Base-by-base conservation (phyloP, 2,113 vertebrate genomes). In the Zapus hudsonius region DNA sequence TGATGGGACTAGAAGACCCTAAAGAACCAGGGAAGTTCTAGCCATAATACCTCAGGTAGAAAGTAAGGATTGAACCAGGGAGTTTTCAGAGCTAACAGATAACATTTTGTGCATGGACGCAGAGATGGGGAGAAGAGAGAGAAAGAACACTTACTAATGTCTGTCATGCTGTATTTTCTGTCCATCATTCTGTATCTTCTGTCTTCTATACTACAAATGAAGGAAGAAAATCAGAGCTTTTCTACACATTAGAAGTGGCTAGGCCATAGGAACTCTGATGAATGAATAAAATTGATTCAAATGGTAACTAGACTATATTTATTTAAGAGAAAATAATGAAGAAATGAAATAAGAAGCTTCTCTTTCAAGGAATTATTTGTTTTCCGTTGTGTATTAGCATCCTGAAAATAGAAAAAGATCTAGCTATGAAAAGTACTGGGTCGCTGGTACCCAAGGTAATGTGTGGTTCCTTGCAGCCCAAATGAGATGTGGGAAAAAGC, bases 291-390 rank as follows among this genome's bases (percentile, higher is more conserved):
- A 36, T 22, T 36, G 61, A 74, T 22, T 42, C 42, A 63, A 94
- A 92, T 47, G 22, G 17, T 47, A 1, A 52, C 23, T 75, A 6
- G 15, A 55, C 36, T 82, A 20, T 79, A 63, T 84, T 67, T 85
- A 63, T 84, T 84, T 80, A 0, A 20, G 7, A 10, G 70, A 2
- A 72, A 66, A 75, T 78, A 79, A 82, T 59, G n/a, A 92, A 80
- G 10, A 90, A 92, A 75, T 79, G 2, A 74, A 87, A 36, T 44
- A 67, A 22, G 25, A 94, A 87, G 38, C 42, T 63, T 89, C 66
- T 83, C 47, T 70, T 91, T 87, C 12, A 0, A 81, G 57, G 64
- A 93, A 74, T 69, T 80, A 31, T 70, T 74, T 81, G 20, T 89
- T 85, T 90, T n/a, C n/a, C 42, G 3, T 91, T 80, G 66, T 61